Conservation (phyloP, 2,888 invertebrate genomes). For the Ormyrus rosae region DNA sequence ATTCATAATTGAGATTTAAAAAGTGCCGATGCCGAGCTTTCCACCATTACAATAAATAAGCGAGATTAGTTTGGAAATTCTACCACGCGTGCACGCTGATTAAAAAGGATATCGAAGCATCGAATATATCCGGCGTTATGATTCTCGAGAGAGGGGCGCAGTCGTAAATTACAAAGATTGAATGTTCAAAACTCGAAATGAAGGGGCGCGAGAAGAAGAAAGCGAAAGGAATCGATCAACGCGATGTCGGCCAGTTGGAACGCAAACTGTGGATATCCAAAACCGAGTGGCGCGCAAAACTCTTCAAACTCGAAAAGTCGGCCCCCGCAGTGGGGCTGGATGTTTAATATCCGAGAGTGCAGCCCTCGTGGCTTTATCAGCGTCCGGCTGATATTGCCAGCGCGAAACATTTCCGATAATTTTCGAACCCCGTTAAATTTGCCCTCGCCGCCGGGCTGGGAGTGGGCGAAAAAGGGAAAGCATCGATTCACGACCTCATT, state of each 20-base stretch:
- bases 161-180: conserved; percentile 20
- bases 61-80: not conserved
- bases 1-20: conserved; percentile 52
- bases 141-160: conserved; percentile 1
- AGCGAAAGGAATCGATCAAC: conserved; percentile 30
- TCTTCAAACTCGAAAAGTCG: conserved; percentile 57
- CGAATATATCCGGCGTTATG: not conserved
- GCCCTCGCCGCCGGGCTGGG: not conserved
- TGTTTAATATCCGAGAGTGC: conserved; percentile 63
- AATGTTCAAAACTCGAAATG: not conserved
- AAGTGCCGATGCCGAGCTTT: conserved; percentile 56
- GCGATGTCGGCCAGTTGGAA: conserved; percentile 14
- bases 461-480: not conserved
- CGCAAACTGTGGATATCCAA: conserved; percentile 17
- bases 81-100: not conserved
- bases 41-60: conserved; percentile 32
- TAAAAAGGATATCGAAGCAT: not conserved
- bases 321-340: conserved; percentile 36
- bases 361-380: conserved; percentile 58
- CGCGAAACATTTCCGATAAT: conserved; percentile 62
- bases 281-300: conserved; percentile 27
- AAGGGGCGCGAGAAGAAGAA: not conserved
- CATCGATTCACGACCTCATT: conserved; percentile 28
- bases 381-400: conserved; percentile 59
- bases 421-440: conserved; percentile 59